Conservation (phyloP, 2,888 invertebrate genomes). For the Polymixis flavicincta region DNA sequence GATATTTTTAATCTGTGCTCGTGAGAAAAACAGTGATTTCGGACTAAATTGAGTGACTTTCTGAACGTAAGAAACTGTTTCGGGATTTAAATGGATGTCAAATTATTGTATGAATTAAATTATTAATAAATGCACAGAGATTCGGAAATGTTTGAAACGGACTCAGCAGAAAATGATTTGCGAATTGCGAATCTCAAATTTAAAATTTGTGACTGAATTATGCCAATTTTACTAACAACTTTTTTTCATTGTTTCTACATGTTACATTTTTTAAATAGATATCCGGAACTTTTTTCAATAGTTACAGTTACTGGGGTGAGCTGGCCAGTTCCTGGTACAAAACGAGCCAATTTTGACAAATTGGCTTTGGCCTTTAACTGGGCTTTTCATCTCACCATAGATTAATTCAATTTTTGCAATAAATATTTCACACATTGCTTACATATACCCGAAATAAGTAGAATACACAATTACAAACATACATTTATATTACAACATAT, state of each 20-base stretch:
- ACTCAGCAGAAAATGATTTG: constrained; percentile 35
- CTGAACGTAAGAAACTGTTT: constrained; percentile 39
- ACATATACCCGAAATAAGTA: constrained; percentile 58
- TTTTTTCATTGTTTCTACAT: constrained; percentile 60
- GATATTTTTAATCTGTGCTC: constrained; percentile 77
- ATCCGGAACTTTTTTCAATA: constrained; percentile 54
- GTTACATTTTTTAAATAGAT: constrained; percentile 56
- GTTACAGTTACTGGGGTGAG: constrained; percentile 43
- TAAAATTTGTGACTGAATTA: constrained; percentile 62
- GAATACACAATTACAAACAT: constrained; percentile 55
- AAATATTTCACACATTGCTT: constrained; percentile 65
- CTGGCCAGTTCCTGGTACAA: constrained; percentile 24
- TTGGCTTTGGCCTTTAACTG: constrained; percentile 21
- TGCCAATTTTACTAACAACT: constrained; percentile 64
- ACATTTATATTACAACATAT: constrained; percentile 46
- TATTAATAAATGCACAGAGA: constrained; percentile 54
- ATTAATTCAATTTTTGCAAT: constrained; percentile 61
- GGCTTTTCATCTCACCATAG: constrained; percentile 52
- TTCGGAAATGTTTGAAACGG: constrained; percentile 44
- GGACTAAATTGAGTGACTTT: constrained; percentile 41
- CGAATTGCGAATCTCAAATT: constrained; percentile 51
- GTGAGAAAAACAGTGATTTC: constrained; percentile 38
- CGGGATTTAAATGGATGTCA: constrained; percentile 51
- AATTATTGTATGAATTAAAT: constrained; percentile 52
- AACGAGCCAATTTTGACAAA: neutral